Evolutionary conservation across 2,113 vertebrate genomes (phyloP).

Genomic region (Steatornis caripensis): DNA sequence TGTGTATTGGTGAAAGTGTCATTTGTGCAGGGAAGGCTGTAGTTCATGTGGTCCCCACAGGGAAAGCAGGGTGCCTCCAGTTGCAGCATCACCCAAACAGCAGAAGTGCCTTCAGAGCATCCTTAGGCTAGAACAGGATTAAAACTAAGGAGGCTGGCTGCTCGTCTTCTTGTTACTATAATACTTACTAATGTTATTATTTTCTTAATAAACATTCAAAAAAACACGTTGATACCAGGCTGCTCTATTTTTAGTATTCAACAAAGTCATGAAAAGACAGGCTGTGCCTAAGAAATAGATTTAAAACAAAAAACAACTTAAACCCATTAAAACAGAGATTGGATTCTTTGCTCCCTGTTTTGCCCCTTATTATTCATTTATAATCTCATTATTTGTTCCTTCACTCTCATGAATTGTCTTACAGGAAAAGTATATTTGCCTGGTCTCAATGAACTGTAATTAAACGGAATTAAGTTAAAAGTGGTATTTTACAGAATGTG

Average conservation of each 20-base stretch:
- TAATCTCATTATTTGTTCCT: neutral
- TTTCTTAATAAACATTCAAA: neutral
- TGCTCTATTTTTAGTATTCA: neutral
- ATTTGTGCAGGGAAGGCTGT: neutral
- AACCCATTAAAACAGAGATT: neutral
- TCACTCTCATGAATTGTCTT: neutral
- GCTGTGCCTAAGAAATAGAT: neutral
- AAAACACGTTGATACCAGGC: neutral
- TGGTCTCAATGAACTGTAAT: neutral
- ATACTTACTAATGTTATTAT: neutral
- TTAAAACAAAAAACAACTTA: neutral
- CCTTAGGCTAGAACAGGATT: neutral
- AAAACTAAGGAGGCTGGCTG: neutral
- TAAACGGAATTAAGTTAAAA: neutral
- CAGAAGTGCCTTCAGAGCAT: neutral
- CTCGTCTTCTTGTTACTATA: neutral
- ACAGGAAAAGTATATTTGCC: neutral
- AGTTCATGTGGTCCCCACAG: neutral
- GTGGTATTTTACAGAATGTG: neutral
- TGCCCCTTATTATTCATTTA: neutral
- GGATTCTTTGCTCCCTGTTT: neutral
- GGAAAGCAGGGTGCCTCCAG: neutral
- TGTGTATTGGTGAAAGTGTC: neutral
- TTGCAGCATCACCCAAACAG: neutral
- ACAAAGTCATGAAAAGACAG: neutral